Base-by-base conservation (phyloP, 2,888 invertebrate genomes). In the Epirrhoe alternata region DNA sequence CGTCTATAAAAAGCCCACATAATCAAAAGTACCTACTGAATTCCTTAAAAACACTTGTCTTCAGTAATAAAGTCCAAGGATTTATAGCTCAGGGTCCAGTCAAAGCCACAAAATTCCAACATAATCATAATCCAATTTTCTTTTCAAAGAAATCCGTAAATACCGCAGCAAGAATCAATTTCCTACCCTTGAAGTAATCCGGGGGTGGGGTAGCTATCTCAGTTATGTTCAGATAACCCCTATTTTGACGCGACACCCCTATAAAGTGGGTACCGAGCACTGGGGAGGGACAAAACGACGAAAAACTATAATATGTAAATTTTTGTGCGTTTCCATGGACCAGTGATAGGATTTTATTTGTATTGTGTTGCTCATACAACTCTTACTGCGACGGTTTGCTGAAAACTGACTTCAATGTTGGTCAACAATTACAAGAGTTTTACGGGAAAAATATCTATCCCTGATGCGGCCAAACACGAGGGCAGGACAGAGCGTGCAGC, bases 301-400 rank as follows among this genome's bases (percentile, higher is more conserved):
- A 84, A 85, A 85, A 84, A 85, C 85, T 85, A 82, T 82, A 81
- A 82, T 81, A 85, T 85, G 85, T 75, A 74, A 85, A 85, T 84
- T 74, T 72, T 70, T 71, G 59, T 0, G 35, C 17, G 80, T 75
- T 67, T 71, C 65, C 83, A 68, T 76, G 78, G 72, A 70, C 47
- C 7, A 2, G 47, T 47, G 14, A 1, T 47, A n/a, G 14, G 14
- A 7, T 5, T 14, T 10, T 10, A 38, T 10, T 38, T 10, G 1
- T 38, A 10, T 10, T 10, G 10, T 38, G 38, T 10, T 38, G 8
- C 5, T 10, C 7, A 10, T 38, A 8, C 1, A 38, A 33, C 7
- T 38, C 10, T 10, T 10, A 3, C 38, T 1, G 1, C 8, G 38
- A 10, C 7, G 31, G 31, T 6, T 31, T 5, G 31, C 6, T 31